Conservation (phyloP, 2,113 vertebrate genomes). For the Nycticebus coucang region DNA sequence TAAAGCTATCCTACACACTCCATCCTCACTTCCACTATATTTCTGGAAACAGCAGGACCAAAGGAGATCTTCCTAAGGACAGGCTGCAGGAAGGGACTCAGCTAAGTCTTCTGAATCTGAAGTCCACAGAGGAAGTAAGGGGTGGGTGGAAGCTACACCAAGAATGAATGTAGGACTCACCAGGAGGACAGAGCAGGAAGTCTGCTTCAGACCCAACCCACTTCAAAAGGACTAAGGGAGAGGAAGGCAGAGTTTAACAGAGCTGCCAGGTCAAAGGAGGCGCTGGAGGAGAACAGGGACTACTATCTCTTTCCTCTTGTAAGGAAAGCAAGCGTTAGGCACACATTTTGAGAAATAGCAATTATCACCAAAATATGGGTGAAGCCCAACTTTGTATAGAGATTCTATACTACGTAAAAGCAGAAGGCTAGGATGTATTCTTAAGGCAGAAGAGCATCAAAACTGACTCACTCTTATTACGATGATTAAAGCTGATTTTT, state of each 20-base stretch:
- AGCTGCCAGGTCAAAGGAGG: neutral
- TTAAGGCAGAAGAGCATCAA: neutral
- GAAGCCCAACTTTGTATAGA: neutral
- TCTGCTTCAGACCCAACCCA: neutral
- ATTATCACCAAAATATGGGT: neutral
- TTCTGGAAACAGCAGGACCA: neutral
- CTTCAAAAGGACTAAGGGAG: neutral
- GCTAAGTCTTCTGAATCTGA: neutral
- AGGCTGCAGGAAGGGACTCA: neutral
- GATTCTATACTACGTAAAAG: neutral
- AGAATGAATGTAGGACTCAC: neutral
- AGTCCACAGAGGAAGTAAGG: neutral
- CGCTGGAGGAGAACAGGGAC: neutral
- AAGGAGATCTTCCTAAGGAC: neutral
- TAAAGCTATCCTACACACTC: neutral
- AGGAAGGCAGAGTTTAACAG: neutral
- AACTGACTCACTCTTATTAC: neutral
- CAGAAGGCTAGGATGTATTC: neutral
- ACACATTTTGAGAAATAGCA: constrained; percentile 9
- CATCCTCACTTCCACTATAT: neutral
- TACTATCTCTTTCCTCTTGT: neutral
- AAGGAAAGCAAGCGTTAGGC: neutral
- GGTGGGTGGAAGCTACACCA: neutral
- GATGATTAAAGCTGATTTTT: neutral
- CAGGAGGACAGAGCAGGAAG: neutral